Conservation (phyloP, 2,888 invertebrate species). For the Cartodere bifasciata region DNA sequence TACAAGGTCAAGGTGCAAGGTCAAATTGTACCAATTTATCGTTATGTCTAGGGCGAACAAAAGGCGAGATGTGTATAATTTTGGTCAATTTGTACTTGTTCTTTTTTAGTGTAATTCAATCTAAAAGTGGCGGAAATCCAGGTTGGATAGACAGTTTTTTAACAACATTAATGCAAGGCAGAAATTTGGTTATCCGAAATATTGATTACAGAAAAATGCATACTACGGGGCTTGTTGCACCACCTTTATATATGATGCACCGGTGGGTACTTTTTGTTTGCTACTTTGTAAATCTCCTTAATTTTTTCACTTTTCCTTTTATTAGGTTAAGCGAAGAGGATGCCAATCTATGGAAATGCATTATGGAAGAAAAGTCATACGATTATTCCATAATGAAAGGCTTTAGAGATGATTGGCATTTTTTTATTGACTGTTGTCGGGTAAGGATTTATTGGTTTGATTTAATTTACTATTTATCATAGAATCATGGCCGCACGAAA, state of each 20-base stretch:
- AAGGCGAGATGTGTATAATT: too few relatives aligned
- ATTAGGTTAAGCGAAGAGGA: conserved; percentile 19
- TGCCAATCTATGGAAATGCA: conserved; percentile 18
- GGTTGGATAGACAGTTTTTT: conserved; percentile 57
- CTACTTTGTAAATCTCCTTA: not conserved
- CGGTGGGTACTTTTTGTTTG: conserved; percentile 18
- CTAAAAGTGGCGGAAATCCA: conserved; percentile 47
- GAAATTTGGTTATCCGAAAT: conserved; percentile 36
- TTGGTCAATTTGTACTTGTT: too few relatives aligned
- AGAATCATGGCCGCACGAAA: conserved; percentile 5
- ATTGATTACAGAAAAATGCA: conserved; percentile 27
- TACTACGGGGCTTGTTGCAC: conserved; percentile 27
- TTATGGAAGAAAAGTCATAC: conserved; percentile 17
- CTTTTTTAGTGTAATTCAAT: conserved; percentile 40
- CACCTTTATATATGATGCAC: conserved; percentile 28
- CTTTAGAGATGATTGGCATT: conserved; percentile 38
- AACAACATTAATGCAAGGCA: conserved; percentile 43
- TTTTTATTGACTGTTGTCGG: conserved; percentile 36
- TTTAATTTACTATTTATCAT: not conserved
- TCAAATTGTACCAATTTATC: too few relatives aligned
- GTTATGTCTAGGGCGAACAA: too few relatives aligned
- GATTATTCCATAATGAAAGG: conserved; percentile 9
- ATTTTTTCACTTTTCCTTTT: not conserved
- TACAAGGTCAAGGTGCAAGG: too few relatives aligned
- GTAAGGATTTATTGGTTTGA: conserved; percentile 21